Evolutionary conservation across 2,797 vertebrate species (phyloP), one percentile per base, ranked within the genome.

Genomic region (Argyrosomus regius): DNA sequence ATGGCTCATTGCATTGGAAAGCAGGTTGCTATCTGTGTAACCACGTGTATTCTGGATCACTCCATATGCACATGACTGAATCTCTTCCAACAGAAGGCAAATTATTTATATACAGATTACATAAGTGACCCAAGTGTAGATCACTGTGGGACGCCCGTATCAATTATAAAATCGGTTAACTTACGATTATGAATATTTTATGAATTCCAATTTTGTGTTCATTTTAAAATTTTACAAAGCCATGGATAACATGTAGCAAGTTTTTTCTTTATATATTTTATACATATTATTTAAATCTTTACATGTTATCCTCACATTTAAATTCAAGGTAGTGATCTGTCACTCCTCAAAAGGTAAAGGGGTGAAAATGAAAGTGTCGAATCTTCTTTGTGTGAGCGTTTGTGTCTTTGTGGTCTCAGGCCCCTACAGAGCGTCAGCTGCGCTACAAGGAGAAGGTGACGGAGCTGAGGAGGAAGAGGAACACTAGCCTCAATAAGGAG

Each of bases 401-500:
- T 31, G 64, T 50, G 2, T 66, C 8, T 45, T 12, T 74, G 71
- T 80, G 77, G 10, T 67, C 22, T 18, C 90, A 99, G 98, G 96
- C 96, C 67, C 97, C 97, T 1, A 93, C 96, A 12, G 98, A 99
- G 41, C 96, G 96, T 18, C 98, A 99, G 93, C 93, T 98, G 80
- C 93, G 97, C 17, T 99, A 99, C 87, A 99, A 99, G 78, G 98
- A 99, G 91, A 99, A 99, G 87, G 98, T 99, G 90, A 97, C 97
- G 0, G 98, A 99, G 92, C 95, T 99, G 92, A 96, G 98, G 92
- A 98, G 97, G 95, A 99, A 98, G 91, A 96, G 97, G 86, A 99
- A 98, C 92, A 96, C 97, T 0, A 94, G 96, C 50, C 93, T 97
- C 59, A 96, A 96, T 75, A 99, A 98, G 92, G 98, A 99, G 69